Conservation (phyloP, 2,797 vertebrate species). For the Sebastes iracundus region DNA sequence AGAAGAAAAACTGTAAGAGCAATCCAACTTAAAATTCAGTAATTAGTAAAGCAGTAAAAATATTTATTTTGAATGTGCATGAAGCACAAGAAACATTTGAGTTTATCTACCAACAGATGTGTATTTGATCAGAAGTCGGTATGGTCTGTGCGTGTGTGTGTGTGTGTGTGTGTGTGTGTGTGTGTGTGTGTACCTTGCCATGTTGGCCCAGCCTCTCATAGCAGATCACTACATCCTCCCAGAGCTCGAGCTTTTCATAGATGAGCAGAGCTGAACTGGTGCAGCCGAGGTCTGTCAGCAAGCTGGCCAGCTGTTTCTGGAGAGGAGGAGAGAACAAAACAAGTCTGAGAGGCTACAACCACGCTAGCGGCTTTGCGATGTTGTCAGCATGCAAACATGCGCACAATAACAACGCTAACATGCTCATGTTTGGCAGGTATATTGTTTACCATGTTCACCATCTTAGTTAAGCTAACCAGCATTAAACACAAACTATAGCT, state of each 20-base stretch:
- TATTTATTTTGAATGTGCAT: too few relatives aligned
- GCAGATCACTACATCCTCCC: constrained; percentile 95
- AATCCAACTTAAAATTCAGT: too few relatives aligned
- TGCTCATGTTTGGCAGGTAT: neutral
- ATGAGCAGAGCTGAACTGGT: constrained; percentile 91
- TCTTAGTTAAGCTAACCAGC: neutral
- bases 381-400: neutral
- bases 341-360: neutral
- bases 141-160: neutral
- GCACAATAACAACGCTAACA: neutral
- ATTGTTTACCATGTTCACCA: neutral
- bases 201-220: constrained; percentile 93
- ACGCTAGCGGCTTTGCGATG: neutral
- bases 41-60: too few relatives aligned
- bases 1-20: too few relatives aligned
- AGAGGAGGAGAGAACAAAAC: neutral
- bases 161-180: neutral
- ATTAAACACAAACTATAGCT: neutral
- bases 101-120: too few relatives aligned
- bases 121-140: too few relatives aligned
- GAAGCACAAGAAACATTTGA: too few relatives aligned
- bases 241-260: constrained; percentile 93
- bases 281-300: constrained; percentile 93
- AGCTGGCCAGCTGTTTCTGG: constrained; percentile 90
- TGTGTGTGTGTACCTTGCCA: constrained; percentile 86